These are phyloP conservation scores for Nettapus auritus DNA, from an alignment of 2,113 vertebrate species.

Conservation along the genomic window DNA sequence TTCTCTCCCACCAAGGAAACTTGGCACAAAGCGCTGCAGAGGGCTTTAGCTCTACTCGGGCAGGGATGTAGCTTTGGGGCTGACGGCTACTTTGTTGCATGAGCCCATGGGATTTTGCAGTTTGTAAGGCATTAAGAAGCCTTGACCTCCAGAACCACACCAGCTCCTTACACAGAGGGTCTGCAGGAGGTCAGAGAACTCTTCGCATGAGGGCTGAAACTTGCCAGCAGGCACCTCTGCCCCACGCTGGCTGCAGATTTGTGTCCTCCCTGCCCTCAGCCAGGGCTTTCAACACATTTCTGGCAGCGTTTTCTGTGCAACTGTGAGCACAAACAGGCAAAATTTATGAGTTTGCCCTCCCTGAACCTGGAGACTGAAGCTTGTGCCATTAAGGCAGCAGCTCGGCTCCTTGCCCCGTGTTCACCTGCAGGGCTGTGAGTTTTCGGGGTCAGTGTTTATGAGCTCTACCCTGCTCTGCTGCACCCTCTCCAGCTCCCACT, in stretches of 20 bases:
- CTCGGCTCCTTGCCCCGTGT: neutral
- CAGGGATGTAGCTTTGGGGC: neutral
- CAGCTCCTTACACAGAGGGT: neutral
- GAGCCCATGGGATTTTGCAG: neutral
- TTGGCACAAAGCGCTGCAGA: neutral
- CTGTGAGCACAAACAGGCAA: accelerated
- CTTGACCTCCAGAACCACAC: neutral
- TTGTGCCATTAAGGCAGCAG: neutral
- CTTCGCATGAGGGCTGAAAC: accelerated
- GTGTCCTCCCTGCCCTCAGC: neutral
- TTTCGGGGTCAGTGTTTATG: neutral
- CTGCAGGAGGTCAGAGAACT: neutral
- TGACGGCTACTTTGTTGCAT: accelerated
- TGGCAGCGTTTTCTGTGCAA: neutral
- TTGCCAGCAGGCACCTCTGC: neutral
- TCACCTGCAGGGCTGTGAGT: neutral
- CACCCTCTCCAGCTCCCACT: neutral
- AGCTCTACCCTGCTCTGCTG: too few relatives aligned
- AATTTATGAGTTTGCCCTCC: neutral
- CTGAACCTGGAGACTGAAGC: neutral
- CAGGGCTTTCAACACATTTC: neutral
- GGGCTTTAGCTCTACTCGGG: neutral
- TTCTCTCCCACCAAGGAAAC: neutral
- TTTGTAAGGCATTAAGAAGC: too few relatives aligned
- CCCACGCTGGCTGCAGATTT: neutral